Conservation (phyloP, 2,797 vertebrate genomes). For the Lithobates sylvaticus region DNA sequence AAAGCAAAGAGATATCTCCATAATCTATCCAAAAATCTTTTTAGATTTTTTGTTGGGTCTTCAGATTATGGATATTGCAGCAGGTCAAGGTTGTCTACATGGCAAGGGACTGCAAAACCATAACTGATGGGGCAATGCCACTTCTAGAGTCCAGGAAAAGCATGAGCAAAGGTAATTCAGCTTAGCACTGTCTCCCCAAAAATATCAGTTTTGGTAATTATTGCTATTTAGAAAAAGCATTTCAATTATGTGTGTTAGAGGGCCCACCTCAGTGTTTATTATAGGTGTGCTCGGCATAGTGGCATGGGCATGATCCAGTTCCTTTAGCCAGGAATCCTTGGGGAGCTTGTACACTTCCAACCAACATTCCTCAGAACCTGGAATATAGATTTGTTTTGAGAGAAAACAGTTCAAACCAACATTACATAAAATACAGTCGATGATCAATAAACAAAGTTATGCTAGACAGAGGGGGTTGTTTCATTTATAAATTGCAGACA, state of each 20-base stretch:
- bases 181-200: neutral
- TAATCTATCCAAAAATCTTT: too few species aligned
- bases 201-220: neutral
- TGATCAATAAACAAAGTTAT: neutral
- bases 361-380: slow-evolving; percentile 81
- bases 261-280: neutral
- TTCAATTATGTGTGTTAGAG: neutral
- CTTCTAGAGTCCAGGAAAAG: neutral
- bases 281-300: slow-evolving; percentile 3
- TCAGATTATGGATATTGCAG: too few species aligned
- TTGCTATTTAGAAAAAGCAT: neutral
- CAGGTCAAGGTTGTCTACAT: too few species aligned
- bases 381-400: slow-evolving; percentile 58
- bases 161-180: neutral
- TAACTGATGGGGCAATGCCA: neutral
- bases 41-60: too few species aligned
- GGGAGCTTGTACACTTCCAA: slow-evolving; percentile 88
- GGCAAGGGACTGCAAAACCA: too few species aligned
- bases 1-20: too few species aligned
- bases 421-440: slow-evolving; percentile 56
- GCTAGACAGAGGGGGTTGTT: too few species aligned
- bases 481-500: too few species aligned
- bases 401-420: slow-evolving; percentile 65
- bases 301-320: slow-evolving; percentile 70
- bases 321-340: slow-evolving; percentile 83